Evolutionary conservation across 37 sponge, comb jelly and placozoan genomes (phyloP), one percentile per base, ranked within the genome.

Genomic region (Ianthella basta): DNA sequence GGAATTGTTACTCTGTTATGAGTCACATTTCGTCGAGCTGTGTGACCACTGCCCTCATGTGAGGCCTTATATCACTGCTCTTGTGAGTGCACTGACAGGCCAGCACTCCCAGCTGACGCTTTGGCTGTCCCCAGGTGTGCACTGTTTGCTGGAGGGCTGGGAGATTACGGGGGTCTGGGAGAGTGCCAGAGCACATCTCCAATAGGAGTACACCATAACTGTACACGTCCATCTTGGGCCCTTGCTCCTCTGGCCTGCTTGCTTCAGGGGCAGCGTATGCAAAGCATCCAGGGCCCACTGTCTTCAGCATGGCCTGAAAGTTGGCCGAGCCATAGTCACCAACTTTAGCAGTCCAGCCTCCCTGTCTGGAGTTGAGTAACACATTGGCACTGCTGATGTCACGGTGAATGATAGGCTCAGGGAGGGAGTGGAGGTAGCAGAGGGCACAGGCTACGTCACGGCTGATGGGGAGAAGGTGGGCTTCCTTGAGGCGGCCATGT

Each of bases 341-440:
- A 20, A 93, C 72, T 59, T 93, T 93, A 29, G 94, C 94, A 44
- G 25, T 57, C 94, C 94, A 89, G 14, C 56, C 66, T 29, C 44
- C 53, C 15, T 81, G 82, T 18, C 27, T 30, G 6, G 87, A 55
- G 59, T 89, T 72, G 19, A 94, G 77, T 12, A 91, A 82, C 0
- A 94, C 89, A 81, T 92, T 87, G 56, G 87, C 86, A 61, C 87
- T 89, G 70, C 89, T 94, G 72, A 94, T 80, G 54, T 94, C 95
- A 14, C 95, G 87, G 44, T 94, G 95, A 13, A 91, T 50, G 20
- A 94, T 86, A 19, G 95, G 95, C 0, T 86, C 74, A 25, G 95
- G 95, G 20, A 64, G 69, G 6, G 72, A 55, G 80, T 94, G 95
- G n/a, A 94, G 81, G 61, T 91, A 94, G 56, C 84, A 44, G 24